Evolutionary conservation across 2,888 invertebrate genomes (phyloP).

Genomic region (Calameuta idolon): DNA sequence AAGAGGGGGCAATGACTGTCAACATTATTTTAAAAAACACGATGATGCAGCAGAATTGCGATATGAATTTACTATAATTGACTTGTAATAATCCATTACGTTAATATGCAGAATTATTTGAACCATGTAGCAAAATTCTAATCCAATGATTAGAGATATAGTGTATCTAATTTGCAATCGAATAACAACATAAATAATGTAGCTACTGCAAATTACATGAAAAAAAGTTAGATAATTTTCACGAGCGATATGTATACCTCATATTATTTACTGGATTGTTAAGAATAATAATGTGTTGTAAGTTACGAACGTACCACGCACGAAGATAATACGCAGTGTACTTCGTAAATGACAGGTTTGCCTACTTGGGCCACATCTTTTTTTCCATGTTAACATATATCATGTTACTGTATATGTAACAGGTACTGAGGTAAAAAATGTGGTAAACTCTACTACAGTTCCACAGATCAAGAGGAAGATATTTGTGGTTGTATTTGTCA

Average conservation of each 20-base stretch:
- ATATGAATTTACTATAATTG: neutral
- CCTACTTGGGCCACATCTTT: neutral
- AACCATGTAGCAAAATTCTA: neutral
- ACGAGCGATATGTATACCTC: neutral
- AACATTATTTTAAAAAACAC: neutral
- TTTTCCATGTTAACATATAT: neutral
- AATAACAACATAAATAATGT: neutral
- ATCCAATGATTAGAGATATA: neutral
- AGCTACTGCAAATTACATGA: neutral
- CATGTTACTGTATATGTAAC: neutral
- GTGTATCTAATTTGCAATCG: neutral
- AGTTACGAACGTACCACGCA: neutral
- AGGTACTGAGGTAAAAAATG: neutral
- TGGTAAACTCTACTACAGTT: neutral
- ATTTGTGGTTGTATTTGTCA: neutral
- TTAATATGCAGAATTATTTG: neutral
- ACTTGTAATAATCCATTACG: neutral
- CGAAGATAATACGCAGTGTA: neutral
- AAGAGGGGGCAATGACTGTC: neutral
- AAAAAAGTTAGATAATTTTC: neutral
- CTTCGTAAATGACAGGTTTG: neutral
- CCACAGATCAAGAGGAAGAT: neutral
- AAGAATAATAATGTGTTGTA: neutral
- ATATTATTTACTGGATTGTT: neutral
- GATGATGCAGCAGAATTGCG: neutral